Evolutionary conservation across 2,888 invertebrate genomes (phyloP).

Genomic region (Apodemia duryi): DNA sequence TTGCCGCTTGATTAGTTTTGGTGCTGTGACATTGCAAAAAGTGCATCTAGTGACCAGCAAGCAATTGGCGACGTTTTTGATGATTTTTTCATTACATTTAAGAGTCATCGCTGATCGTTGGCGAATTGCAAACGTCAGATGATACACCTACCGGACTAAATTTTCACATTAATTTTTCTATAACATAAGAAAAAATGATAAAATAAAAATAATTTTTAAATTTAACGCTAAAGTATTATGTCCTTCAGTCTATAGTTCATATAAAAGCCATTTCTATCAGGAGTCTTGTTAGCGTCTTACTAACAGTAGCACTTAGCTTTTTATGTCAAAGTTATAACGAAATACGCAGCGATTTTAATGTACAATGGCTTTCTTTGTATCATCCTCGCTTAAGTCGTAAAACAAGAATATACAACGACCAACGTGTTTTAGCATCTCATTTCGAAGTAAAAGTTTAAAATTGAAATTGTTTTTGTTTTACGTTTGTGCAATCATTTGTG

Average conservation of each 20-base stretch:
- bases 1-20: too few species aligned
- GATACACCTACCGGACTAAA: too few species aligned
- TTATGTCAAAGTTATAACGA: conserved; percentile 3
- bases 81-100: too few species aligned
- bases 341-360: conserved; percentile 11
- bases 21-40: too few species aligned
- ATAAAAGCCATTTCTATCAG: neutral
- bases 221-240: neutral
- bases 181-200: neutral
- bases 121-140: too few species aligned
- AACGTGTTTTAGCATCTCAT: conserved; percentile 12
- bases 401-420: conserved; percentile 6
- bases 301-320: conserved; percentile 14
- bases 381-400: conserved; percentile 11
- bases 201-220: neutral
- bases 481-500: neutral
- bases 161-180: too few species aligned
- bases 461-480: neutral
- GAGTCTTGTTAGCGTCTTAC: conserved; percentile 10
- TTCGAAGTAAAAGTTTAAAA: neutral
- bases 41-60: too few species aligned
- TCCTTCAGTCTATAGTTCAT: conserved; percentile 1
- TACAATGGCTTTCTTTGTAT: conserved; percentile 14
- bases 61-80: too few species aligned
- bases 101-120: too few species aligned